phyloP scores from a whole-genome alignment of 2,113 vertebrate species.

The Oryzias melastigma region DNA sequence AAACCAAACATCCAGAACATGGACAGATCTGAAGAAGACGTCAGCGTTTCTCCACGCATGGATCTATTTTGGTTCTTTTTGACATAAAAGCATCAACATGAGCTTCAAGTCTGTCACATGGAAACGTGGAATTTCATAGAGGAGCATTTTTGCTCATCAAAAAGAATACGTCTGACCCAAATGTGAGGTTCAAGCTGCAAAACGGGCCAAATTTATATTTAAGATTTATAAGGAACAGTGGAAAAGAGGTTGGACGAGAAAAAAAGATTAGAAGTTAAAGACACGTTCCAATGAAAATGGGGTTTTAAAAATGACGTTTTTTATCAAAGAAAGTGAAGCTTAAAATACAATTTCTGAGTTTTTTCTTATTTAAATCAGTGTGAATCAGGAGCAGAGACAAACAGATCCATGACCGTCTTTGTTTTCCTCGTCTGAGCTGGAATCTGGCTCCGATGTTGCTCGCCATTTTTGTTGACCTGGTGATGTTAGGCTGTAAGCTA shows the following conservation, averaged over 20 bases:
- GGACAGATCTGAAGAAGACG: constrained; percentile 12
- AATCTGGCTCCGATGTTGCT: too few species aligned
- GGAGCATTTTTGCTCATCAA: background rate
- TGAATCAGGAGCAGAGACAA: too few species aligned
- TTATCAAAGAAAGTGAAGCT: too few species aligned
- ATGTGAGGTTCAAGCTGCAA: constrained; percentile 24
- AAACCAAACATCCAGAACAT: constrained; percentile 13
- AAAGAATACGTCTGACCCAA: constrained; percentile 37
- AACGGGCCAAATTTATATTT: constrained; percentile 3
- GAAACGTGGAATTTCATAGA: too few species aligned
- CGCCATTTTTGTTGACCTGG: too few species aligned
- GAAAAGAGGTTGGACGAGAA: constrained; percentile 29
- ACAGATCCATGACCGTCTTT: too few species aligned
- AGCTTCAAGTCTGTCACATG: background rate
- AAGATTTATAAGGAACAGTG: too few species aligned
- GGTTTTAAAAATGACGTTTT: background rate
- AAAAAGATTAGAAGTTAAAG: constrained; percentile 1
- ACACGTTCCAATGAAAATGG: background rate
- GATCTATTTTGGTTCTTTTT: constrained; percentile 11
- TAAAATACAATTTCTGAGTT: too few species aligned
- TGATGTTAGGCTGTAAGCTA: too few species aligned
- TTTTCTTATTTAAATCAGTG: too few species aligned
- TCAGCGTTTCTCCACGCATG: constrained; percentile 6
- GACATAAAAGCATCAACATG: constrained; percentile 3
- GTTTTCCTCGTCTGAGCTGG: too few species aligned